Conservation (phyloP, 2,113 vertebrate species). For the Columba janthina region DNA sequence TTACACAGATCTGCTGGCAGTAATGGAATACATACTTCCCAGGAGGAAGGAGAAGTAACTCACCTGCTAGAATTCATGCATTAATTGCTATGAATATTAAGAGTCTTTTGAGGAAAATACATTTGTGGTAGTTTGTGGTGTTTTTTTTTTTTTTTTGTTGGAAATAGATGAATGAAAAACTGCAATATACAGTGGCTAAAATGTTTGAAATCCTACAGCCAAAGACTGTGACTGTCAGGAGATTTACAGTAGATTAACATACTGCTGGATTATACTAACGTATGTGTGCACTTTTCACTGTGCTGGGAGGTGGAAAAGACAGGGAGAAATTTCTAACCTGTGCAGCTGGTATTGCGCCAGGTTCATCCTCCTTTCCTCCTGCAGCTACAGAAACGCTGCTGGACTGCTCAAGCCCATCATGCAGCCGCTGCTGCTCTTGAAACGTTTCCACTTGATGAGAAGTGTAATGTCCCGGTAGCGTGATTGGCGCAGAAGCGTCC, state of each 20-base stretch:
- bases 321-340: background rate
- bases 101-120: background rate
- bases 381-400: background rate
- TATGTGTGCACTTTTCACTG: accelerated
- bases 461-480: background rate
- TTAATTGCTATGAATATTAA: background rate
- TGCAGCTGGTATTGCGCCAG: background rate
- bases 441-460: background rate
- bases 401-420: background rate
- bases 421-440: background rate
- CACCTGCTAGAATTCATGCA: conserved; percentile 15
- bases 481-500: no score
- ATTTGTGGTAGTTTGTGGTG: background rate
- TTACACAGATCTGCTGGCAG: background rate
- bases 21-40: background rate
- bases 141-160: background rate
- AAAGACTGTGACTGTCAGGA: background rate
- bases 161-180: background rate
- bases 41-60: background rate
- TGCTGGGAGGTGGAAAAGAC: accelerated
- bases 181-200: accelerated
- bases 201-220: background rate
- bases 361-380: background rate
- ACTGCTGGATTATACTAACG: accelerated
- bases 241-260: accelerated